Evolutionary conservation across 2,888 invertebrate genomes (phyloP), one percentile per base, ranked within the genome.

Genomic region (Stomorhina lunata): DNA sequence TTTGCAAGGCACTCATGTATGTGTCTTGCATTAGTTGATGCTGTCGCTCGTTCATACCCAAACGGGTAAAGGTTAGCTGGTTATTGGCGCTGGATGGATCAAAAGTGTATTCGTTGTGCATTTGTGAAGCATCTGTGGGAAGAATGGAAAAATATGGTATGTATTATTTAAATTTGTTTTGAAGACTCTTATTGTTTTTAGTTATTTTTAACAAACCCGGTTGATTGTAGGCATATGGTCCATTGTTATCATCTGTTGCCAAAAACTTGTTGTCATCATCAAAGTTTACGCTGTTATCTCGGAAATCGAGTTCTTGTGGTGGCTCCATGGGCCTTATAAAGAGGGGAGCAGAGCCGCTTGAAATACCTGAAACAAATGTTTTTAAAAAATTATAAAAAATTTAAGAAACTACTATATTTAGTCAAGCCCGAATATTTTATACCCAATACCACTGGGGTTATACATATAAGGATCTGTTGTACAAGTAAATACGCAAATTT

Each of bases 261-360:
- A 84, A 53, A 63, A 87, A 88, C 72, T 88, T 87, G 25, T 77
- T 82, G 20, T 90, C 90, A 53, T 90, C 90, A 17, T 88, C 90
- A 61, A 89, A 90, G 77, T 86, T 88, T 85, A 96, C 94, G 87
- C 95, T 95, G 86, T 88, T 89, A 86, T 96, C 96, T 87, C 96
- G 95, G 87, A 96, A 96, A 75, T 96, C 96, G 59, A 94, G 93
- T 86, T 95, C 95, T 73, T 95, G 94, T 20, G 94, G 93, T 40
- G 90, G 85, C 4, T 91, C 91, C 80, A 90, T 86, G 48, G 90
- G 90, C 2, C 91, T 89, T 73, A 90, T 89, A 71, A 90, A 90
- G 4, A 89, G 80, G 3, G 89, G 89, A 12, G 90, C 89, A 0
- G 91, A 91, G 7, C 91, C 87, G 1, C 89, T 86, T 2, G 89